A percentile compares a stretch with the other conserved stretches of the same genome.
phyloP scores from a whole-genome alignment of 1,140 invertebrate species.

The Tribolium madens region DNA sequence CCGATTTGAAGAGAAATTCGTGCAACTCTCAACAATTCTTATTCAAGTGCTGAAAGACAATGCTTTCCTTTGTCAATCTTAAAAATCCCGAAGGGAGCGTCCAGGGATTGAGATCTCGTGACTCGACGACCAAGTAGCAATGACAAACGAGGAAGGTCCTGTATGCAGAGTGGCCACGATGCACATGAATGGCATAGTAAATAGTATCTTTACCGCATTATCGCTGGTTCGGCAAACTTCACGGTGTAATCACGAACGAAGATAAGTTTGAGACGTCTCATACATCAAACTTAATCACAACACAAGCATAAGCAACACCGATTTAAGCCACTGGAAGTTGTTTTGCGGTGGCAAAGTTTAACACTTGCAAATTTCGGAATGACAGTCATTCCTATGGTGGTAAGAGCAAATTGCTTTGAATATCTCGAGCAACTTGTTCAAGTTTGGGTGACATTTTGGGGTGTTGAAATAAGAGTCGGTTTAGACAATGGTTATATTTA shows the following conservation, averaged over 20 bases:
- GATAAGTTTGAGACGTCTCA: conserved; percentile 3
- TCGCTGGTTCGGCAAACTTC: conserved; percentile 22
- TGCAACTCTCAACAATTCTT: not conserved
- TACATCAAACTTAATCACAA: conserved; percentile 26
- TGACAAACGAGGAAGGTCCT: conserved; percentile 48
- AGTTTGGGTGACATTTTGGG: not conserved
- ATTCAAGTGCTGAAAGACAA: conserved; percentile 11
- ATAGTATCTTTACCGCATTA: conserved; percentile 44
- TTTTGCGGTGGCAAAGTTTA: conserved; percentile 8
- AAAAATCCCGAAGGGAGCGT: conserved; percentile 38
- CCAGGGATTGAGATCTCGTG: conserved; percentile 35
- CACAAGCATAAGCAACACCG: not conserved
- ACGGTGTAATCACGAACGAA: conserved; percentile 6
- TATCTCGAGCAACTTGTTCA: not conserved
- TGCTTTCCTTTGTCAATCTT: not conserved
- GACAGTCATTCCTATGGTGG: not conserved
- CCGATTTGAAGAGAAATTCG: conserved; percentile 4
- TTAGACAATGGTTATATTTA: conserved; percentile 65
- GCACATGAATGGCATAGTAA: conserved; percentile 46
- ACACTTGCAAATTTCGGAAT: not conserved
- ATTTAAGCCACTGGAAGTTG: conserved; percentile 1
- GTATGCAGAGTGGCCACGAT: conserved; percentile 46
- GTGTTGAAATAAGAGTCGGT: conserved; percentile 49
- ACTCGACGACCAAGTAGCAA: conserved; percentile 42
- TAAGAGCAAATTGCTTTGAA: not conserved